Evolutionary conservation across 2,113 vertebrate species (phyloP).

Genomic region (Onychostruthus taczanowskii): DNA sequence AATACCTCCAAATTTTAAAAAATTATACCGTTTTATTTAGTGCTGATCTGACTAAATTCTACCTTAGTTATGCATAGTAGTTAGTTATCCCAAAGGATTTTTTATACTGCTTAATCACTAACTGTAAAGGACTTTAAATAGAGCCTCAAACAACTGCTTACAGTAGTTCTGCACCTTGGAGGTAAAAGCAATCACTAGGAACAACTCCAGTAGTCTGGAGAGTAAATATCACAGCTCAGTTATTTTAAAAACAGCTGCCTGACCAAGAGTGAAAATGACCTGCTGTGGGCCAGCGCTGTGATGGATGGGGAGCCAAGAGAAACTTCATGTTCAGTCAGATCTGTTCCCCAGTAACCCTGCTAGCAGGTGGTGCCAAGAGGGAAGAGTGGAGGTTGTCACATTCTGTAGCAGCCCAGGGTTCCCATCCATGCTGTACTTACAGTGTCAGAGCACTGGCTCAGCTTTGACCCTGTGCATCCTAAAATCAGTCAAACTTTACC

Average conservation of each 20-base stretch:
- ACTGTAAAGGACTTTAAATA: background rate
- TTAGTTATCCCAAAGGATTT: background rate
- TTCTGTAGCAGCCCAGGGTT: background rate
- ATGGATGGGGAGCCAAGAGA: background rate
- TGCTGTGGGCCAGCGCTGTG: background rate
- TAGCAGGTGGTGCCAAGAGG: background rate
- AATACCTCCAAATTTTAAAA: background rate
- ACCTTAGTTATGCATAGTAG: background rate
- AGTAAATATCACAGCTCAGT: background rate
- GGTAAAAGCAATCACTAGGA: background rate
- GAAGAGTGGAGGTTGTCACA: background rate
- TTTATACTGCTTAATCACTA: background rate
- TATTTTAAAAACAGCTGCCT: background rate
- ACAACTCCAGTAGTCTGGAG: background rate
- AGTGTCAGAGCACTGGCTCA: background rate
- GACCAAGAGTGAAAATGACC: background rate
- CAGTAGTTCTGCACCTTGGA: background rate
- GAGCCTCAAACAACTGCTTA: background rate
- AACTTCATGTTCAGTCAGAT: background rate
- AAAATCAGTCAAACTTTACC: background rate
- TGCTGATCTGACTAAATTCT: background rate
- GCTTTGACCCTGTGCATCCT: background rate
- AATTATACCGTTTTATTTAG: background rate
- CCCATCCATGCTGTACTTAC: background rate
- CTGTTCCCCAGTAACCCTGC: background rate